Base-by-base conservation (phyloP, 2,113 vertebrate species). In the Procapra przewalskii region DNA sequence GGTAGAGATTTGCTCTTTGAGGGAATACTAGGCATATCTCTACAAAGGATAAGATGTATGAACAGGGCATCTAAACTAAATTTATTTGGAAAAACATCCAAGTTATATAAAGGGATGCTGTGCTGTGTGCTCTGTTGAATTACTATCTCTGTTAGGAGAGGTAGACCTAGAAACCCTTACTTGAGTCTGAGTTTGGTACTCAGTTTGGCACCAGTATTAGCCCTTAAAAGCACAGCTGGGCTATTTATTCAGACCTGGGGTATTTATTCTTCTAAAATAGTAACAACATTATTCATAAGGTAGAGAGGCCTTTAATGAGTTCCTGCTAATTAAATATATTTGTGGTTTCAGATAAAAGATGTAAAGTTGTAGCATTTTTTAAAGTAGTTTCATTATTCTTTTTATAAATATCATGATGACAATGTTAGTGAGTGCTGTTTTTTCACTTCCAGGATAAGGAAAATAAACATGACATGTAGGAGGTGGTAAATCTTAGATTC, bases 261-360 rank as follows among this genome's bases (percentile, higher is more conserved):
- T 91, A 50, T 33, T 67, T 93, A 54, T 94, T 94, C 88, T 97
- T 31, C 89, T 94, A 83, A 8, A 87, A 75, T 84, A 82, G 10
- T 67, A 54, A 50, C 43, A 79, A 59, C 17, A 71, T 57, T 93
- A 86, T 64, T 92, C 36, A 91, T 19, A 13, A n/a, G n/a, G 14
- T 71, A 81, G 31, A 96, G 54, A 15, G 2, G 17, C n/a, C 29
- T 86, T 96, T 89, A 60, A 85, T 7, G 54, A 90, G 36, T 92
- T 86, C 48, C 36, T 98, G 33, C 43, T 91, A 94, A 83, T 92
- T 85, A 96, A 96, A 57, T 90, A 9, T 83, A 43, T 59, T 88
- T 91, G 10, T 50, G 9, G 15, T 88, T 97, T 91, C 59, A 87
- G 55, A 27, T 90, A 57, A 95, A 91, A 89, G 27, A 88, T 50